phyloP scores from a whole-genome alignment of 2,797 vertebrate species.

The Myotis vivesi region DNA sequence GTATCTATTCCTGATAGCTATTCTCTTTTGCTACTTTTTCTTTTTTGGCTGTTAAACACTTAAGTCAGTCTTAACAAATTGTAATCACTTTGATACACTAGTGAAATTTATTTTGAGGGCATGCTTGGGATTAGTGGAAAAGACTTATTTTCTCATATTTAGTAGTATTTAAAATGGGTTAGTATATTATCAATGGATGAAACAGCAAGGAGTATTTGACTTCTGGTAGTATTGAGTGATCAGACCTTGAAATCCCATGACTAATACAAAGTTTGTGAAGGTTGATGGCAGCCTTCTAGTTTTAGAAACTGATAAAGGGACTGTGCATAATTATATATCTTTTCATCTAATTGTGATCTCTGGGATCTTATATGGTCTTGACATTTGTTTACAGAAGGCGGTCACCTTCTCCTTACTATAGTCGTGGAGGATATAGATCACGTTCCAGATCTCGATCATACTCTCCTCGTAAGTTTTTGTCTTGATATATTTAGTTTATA shows the following conservation, averaged over 20 bases:
- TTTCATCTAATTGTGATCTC: not conserved
- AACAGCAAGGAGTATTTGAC: not conserved
- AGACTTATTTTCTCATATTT: not conserved
- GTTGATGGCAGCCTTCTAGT: not conserved
- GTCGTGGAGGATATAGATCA: conserved; percentile 93
- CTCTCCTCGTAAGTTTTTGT: conserved; percentile 92
- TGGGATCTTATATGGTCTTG: not conserved
- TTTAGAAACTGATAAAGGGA: not conserved
- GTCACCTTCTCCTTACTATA: conserved; percentile 96
- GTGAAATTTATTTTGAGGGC: not conserved
- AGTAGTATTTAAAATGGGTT: not conserved
- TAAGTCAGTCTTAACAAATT: not conserved
- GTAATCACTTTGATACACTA: not conserved
- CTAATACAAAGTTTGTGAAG: not conserved
- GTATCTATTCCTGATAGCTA: not conserved
- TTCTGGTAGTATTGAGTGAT: not conserved
- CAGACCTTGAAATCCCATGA: not conserved
- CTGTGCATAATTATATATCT: not conserved
- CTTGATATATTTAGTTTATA: not conserved
- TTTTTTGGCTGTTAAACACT: not conserved
- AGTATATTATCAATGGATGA: not conserved
- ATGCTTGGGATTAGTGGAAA: not conserved
- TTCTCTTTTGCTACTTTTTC: not conserved
- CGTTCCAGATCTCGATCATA: conserved; percentile 95
- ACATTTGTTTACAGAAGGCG: conserved; percentile 87